Conservation (phyloP, 2,797 vertebrate species). For the Lutjanus campechanus region DNA sequence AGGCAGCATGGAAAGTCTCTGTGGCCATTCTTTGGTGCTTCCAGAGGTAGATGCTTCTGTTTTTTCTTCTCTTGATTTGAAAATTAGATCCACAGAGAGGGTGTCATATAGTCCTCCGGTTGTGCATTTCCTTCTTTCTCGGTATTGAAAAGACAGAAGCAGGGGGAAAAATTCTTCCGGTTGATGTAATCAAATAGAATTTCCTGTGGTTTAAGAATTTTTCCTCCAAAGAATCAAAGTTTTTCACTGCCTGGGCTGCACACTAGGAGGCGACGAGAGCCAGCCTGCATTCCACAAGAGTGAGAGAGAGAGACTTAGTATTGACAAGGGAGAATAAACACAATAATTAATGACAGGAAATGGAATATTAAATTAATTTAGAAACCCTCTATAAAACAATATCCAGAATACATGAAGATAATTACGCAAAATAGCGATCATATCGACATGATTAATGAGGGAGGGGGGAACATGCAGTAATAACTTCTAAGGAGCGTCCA, state of each 20-base stretch:
- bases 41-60: background rate
- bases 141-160: background rate
- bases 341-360: background rate
- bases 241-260: constrained; percentile 5
- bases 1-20: constrained; percentile 62
- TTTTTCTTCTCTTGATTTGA: background rate
- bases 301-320: constrained; percentile 7
- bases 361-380: background rate
- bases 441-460: constrained; percentile 8
- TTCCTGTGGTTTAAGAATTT: constrained; percentile 65
- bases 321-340: constrained; percentile 1
- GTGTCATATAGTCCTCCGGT: constrained; percentile 56
- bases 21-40: constrained; percentile 52
- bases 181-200: constrained; percentile 44
- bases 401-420: background rate
- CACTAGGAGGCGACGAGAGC: constrained; percentile 61
- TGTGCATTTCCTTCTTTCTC: constrained; percentile 47
- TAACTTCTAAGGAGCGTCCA: background rate
- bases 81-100: constrained; percentile 54
- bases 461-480: background rate
- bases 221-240: constrained; percentile 33
- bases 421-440: background rate
- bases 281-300: constrained; percentile 44
- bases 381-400: background rate
- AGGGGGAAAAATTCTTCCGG: constrained; percentile 12